Evolutionary conservation across 2,888 invertebrate species (phyloP).

Genomic region (Strigamia transsilvanica): DNA sequence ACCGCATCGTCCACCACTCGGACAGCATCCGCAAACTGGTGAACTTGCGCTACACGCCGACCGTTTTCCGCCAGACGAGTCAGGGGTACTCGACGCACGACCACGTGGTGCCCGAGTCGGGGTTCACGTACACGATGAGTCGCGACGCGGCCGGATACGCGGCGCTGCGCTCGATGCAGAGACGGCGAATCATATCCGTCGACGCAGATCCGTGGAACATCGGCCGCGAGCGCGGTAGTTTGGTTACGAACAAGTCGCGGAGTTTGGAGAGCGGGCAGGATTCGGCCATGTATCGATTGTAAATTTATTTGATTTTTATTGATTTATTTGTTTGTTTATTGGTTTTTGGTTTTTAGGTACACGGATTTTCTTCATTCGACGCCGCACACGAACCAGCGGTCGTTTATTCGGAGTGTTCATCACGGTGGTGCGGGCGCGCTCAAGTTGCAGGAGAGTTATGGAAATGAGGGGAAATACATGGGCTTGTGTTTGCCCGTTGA

Average conservation of each 20-base stretch:
- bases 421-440: neutral
- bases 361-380: conserved; percentile 1
- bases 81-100: neutral
- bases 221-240: conserved; percentile 52
- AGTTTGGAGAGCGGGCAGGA: conserved; percentile 56
- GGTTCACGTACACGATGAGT: conserved; percentile 60
- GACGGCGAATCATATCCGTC: conserved; percentile 59
- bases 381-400: neutral
- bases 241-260: conserved; percentile 55
- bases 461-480: conserved; percentile 67
- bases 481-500: conserved; percentile 78
- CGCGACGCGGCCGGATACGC: conserved; percentile 64
- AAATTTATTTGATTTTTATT: neutral
- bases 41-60: conserved; percentile 62
- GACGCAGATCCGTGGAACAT: conserved; percentile 57
- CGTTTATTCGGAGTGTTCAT: neutral
- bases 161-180: conserved; percentile 62
- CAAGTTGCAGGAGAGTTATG: conserved; percentile 32
- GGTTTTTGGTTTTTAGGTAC: neutral
- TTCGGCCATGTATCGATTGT: conserved; percentile 14
- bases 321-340: neutral
- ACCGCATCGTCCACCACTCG: conserved; percentile 67
- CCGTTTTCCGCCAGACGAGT: conserved; percentile 57
- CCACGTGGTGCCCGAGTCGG: neutral
- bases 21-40: conserved; percentile 60